Evolutionary conservation across 2,888 invertebrate species (phyloP).

Genomic region (Drosophila limbata): DNA sequence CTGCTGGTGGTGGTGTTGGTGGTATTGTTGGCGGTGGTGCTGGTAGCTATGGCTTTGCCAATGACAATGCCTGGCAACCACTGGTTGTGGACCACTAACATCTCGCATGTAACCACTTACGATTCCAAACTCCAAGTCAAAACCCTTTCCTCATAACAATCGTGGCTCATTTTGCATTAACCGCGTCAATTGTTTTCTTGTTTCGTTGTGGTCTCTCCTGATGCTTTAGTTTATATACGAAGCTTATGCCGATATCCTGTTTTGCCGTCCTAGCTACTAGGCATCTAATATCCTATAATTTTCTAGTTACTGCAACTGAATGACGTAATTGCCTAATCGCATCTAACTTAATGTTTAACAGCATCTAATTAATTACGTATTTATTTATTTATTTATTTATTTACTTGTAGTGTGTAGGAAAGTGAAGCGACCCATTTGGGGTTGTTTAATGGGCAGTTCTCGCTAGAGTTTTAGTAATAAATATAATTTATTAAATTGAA

Average conservation of each 20-base stretch:
- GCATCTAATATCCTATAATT: conserved; percentile 38
- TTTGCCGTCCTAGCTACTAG: conserved; percentile 41
- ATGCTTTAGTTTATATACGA: conserved; percentile 37
- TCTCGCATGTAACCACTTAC: conserved; percentile 60
- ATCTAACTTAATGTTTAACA: conserved; percentile 52
- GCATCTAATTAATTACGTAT: conserved; percentile 39
- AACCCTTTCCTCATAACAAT: conserved; percentile 39
- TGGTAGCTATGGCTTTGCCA: conserved; percentile 52
- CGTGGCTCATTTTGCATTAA: conserved; percentile 46
- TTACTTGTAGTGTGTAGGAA: conserved; percentile 63
- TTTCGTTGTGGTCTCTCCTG: conserved; percentile 36
- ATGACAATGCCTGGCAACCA: conserved; percentile 81
- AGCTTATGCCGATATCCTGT: conserved; percentile 36
- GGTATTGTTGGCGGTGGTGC: conserved; percentile 44
- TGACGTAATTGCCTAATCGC: conserved; percentile 46
- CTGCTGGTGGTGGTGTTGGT: conserved; percentile 49
- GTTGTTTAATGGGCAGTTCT: conserved; percentile 44
- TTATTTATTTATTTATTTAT: conserved; percentile 60
- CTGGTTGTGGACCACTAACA: conserved; percentile 73
- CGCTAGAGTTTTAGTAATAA: conserved; percentile 65
- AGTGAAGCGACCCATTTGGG: conserved; percentile 15
- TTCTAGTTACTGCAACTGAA: conserved; percentile 51
- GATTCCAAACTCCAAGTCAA: neutral
- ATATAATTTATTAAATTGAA: conserved; percentile 54
- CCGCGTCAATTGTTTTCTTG: conserved; percentile 14